A percentile compares a stretch with the other conserved stretches of the same genome.
Conservation (phyloP, 92 coral and sea anemone species). For the Montipora capitata region DNA sequence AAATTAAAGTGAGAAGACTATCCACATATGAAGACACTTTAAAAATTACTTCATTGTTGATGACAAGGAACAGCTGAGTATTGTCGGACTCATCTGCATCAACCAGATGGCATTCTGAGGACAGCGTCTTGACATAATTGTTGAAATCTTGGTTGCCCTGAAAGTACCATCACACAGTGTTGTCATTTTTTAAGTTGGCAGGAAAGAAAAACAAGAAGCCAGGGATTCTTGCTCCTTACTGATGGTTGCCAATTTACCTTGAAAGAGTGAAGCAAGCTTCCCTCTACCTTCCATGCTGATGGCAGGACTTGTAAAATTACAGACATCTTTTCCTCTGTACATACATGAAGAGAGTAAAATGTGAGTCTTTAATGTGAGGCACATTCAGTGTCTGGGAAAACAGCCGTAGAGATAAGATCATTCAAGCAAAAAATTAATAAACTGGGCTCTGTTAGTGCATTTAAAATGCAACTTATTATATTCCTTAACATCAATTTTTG, state of each 20-base stretch:
- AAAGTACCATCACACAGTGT: not conserved
- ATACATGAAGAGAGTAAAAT: not conserved
- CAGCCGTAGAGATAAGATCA: not conserved
- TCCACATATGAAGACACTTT: not conserved
- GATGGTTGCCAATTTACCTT: not conserved
- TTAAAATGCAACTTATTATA: not conserved
- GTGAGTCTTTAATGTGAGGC: not conserved
- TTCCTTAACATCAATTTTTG: not conserved
- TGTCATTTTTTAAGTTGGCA: too few species aligned
- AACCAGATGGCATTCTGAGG: not conserved
- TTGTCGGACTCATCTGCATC: not conserved
- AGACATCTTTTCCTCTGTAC: not conserved
- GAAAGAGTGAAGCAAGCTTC: not conserved
- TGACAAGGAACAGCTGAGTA: not conserved
- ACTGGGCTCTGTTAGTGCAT: not conserved
- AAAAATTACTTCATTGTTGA: constrained; percentile 7
- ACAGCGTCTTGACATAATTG: not conserved
- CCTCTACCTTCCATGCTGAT: not conserved
- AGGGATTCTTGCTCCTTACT: not conserved
- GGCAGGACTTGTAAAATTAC: not conserved
- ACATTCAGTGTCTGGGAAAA: not conserved
- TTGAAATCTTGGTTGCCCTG: not conserved
- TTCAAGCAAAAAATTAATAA: not conserved
- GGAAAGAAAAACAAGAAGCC: too few species aligned
- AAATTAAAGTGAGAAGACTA: not conserved